phyloP scores from a whole-genome alignment of 2,888 invertebrate genomes.

The Ischnus inquisitorius region DNA sequence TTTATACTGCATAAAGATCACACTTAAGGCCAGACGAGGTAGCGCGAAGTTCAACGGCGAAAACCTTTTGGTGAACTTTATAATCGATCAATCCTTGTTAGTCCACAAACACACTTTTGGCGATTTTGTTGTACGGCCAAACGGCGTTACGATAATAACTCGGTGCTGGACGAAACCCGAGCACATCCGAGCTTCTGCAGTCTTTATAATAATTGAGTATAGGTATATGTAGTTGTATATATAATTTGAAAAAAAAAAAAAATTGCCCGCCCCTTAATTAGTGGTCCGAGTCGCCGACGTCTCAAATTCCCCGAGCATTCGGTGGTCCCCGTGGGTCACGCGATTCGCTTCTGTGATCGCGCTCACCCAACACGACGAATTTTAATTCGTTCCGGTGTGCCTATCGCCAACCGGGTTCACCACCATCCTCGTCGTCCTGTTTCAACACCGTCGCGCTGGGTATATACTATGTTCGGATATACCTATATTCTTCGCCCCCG shows the following conservation, averaged over 20 bases:
- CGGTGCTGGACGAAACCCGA: constrained; percentile 2
- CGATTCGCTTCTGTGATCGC: constrained; percentile 63
- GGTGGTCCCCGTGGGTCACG: constrained; percentile 55
- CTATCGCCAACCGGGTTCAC: constrained; percentile 51
- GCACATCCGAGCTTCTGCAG: constrained; percentile 8
- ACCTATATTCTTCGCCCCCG: constrained; percentile 32
- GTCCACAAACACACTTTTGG: constrained; percentile 6
- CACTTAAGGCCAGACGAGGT: neutral
- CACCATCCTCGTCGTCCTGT: constrained; percentile 33
- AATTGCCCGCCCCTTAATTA: constrained; percentile 53
- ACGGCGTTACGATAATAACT: constrained; percentile 15
- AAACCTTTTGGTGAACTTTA: constrained; percentile 3
- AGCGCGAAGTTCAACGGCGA: constrained; percentile 18
- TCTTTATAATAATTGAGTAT: too few species aligned
- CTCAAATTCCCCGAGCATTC: constrained; percentile 61
- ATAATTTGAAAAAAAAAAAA: constrained; percentile 44
- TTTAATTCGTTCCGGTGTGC: constrained; percentile 68
- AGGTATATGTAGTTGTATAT: constrained; percentile 1
- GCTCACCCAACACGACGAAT: constrained; percentile 63
- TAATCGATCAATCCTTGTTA: constrained; percentile 61
- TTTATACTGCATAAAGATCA: neutral
- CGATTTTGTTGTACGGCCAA: constrained; percentile 13
- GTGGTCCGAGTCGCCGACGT: constrained; percentile 48
- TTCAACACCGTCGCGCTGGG: constrained; percentile 56
- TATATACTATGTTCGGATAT: neutral